phyloP scores from a whole-genome alignment of 2,888 invertebrate species.

The Neelides folsomi region DNA sequence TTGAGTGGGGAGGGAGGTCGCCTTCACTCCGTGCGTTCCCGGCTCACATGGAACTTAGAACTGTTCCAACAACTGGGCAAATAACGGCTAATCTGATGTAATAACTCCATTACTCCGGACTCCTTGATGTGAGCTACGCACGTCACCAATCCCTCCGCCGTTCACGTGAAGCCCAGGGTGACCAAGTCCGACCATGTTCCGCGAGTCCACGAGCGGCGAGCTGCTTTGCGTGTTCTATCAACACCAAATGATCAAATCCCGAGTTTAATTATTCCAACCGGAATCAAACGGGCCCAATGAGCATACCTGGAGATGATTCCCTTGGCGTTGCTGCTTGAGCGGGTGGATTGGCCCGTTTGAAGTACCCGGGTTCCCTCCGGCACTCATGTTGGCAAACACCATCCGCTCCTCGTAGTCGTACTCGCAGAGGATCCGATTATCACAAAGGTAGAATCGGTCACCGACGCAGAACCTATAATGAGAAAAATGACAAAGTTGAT shows the following conservation, averaged over 20 bases:
- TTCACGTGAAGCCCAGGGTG: conserved; percentile 11
- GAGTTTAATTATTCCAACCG: too few relatives aligned
- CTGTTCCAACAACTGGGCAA: conserved; percentile 13
- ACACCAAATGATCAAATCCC: too few relatives aligned
- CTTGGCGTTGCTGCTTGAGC: conserved; percentile 25
- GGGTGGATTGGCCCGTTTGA: conserved; percentile 18
- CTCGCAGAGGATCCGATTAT: conserved; percentile 87
- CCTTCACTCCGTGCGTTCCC: conserved; percentile 5
- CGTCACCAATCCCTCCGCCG: conserved; percentile 16
- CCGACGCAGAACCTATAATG: conserved; percentile 78
- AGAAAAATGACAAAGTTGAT: neutral
- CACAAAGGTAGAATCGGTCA: conserved; percentile 80
- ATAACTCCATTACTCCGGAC: conserved; percentile 23
- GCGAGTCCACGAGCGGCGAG: conserved; percentile 15
- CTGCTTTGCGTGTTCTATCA: conserved; percentile 17
- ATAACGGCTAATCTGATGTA: conserved; percentile 25
- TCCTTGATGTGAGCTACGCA: conserved; percentile 20
- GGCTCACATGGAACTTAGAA: conserved; percentile 14
- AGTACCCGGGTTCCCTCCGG: conserved; percentile 10
- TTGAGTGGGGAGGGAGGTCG: neutral
- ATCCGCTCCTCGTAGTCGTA: conserved; percentile 85
- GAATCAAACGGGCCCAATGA: neutral
- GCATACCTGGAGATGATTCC: conserved; percentile 10
- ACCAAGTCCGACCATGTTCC: conserved; percentile 10
- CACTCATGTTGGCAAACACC: conserved; percentile 67